Percentiles rank a stretch among this genome's conserved stretches.
phyloP scores from a whole-genome alignment of 2,888 invertebrate genomes.

The Syrphus vitripennis region DNA sequence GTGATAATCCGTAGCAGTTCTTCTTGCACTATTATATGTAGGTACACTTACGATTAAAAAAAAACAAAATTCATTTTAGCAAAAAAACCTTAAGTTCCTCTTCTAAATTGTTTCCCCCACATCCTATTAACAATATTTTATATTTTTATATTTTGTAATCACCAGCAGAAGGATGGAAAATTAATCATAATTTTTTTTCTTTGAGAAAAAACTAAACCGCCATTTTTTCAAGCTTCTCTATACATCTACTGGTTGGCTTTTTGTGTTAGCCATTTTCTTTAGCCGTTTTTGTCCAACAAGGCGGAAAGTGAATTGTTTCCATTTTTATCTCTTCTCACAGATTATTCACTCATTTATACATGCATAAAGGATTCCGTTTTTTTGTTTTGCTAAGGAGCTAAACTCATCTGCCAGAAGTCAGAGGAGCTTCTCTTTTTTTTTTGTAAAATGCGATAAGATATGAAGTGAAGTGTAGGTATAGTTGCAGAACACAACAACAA shows the following conservation, averaged over 20 bases:
- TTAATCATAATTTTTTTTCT: constrained; percentile 61
- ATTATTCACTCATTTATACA: constrained; percentile 68
- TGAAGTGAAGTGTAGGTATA: background rate
- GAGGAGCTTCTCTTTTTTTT: background rate
- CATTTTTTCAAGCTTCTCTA: background rate
- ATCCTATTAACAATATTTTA: background rate
- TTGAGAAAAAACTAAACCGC: constrained; percentile 49
- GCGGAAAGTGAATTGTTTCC: constrained; percentile 62
- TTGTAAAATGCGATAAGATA: background rate
- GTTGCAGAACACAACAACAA: background rate
- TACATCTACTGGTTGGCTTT: background rate
- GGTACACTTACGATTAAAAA: no score
- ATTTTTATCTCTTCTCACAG: constrained; percentile 41
- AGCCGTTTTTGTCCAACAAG: constrained; percentile 54
- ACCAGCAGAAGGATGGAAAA: constrained; percentile 64
- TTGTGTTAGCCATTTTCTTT: constrained; percentile 12
- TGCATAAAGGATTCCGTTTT: constrained; percentile 48
- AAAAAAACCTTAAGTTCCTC: no score
- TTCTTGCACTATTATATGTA: background rate
- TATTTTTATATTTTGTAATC: constrained; percentile 60
- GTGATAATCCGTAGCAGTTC: background rate
- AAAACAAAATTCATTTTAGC: no score
- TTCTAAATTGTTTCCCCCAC: background rate
- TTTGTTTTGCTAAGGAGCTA: constrained; percentile 19
- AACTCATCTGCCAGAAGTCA: background rate